A percentile compares a stretch with the other conserved stretches of the same genome.
Evolutionary conservation across 2,797 vertebrate genomes (phyloP).

Genomic region (Gymnoscopelus microlampas): DNA sequence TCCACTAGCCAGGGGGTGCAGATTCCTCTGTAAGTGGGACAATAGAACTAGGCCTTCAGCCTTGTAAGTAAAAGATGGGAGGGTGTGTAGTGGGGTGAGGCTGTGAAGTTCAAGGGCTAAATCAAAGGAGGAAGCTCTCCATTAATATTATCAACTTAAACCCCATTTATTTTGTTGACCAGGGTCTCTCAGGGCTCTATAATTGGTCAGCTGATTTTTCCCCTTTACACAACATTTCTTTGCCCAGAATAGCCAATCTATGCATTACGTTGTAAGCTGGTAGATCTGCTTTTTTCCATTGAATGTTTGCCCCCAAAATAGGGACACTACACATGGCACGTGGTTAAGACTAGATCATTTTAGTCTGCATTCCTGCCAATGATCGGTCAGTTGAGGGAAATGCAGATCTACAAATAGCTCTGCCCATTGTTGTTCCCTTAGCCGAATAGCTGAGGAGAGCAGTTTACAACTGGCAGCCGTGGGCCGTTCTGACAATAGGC

Average conservation of each 20-base stretch:
- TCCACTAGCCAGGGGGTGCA: slow-evolving; percentile 15
- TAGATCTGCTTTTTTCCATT: too few species aligned
- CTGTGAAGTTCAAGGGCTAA: slow-evolving; percentile 20
- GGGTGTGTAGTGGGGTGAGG: neutral
- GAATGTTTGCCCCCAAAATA: too few species aligned
- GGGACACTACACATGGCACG: too few species aligned
- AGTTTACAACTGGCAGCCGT: slow-evolving; percentile 57
- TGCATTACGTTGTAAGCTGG: too few species aligned
- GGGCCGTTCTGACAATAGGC: slow-evolving; percentile 54
- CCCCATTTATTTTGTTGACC: too few species aligned
- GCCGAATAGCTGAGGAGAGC: slow-evolving; percentile 71
- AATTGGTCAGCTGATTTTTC: too few species aligned
- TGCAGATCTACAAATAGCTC: slow-evolving; percentile 66
- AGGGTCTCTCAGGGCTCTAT: too few species aligned
- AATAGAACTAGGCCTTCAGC: slow-evolving; percentile 5
- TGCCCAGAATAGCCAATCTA: too few species aligned
- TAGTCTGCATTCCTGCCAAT: slow-evolving; percentile 65
- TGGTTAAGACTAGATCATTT: slow-evolving; percentile 49
- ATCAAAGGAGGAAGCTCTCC: slow-evolving; percentile 21
- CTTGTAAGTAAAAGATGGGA: slow-evolving; percentile 7
- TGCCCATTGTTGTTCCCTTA: slow-evolving; percentile 64
- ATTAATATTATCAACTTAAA: slow-evolving; percentile 4
- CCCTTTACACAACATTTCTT: too few species aligned
- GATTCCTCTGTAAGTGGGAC: slow-evolving; percentile 23
- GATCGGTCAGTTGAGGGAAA: slow-evolving; percentile 60